Conservation (phyloP, 2,888 invertebrate species). For the Drosophila borborema region DNA sequence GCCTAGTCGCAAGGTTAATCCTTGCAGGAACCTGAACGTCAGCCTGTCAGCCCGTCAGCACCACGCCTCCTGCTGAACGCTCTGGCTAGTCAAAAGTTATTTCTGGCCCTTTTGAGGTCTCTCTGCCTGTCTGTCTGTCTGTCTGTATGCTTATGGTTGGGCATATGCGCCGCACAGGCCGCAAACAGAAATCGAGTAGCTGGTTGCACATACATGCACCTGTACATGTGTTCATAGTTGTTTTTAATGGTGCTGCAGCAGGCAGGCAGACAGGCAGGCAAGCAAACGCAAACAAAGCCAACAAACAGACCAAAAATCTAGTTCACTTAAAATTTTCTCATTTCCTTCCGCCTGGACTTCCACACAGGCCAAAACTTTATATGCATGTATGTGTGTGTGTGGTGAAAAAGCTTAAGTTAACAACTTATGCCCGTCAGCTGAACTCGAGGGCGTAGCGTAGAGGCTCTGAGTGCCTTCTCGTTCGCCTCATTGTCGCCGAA, state of each 20-base stretch:
- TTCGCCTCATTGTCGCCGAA: constrained; percentile 60
- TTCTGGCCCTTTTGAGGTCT: constrained; percentile 43
- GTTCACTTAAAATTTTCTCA: constrained; percentile 80
- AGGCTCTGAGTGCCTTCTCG: constrained; percentile 8
- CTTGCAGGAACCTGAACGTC: constrained; percentile 27
- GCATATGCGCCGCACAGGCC: constrained; percentile 31
- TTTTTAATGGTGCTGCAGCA: constrained; percentile 41
- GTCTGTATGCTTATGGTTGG: constrained; percentile 22
- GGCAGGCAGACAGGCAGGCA: background rate
- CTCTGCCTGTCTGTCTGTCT: constrained; percentile 5
- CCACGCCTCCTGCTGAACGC: background rate
- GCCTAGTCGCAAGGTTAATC: constrained; percentile 52
- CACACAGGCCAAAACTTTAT: constrained; percentile 33
- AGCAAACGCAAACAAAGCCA: constrained; percentile 55
- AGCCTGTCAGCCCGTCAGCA: background rate
- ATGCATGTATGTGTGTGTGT: constrained; percentile 18
- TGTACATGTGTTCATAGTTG: constrained; percentile 39
- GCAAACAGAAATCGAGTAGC: constrained; percentile 48
- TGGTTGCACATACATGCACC: constrained; percentile 23
- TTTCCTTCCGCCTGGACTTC: constrained; percentile 67
- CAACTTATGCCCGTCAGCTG: constrained; percentile 67
- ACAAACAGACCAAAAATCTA: constrained; percentile 74
- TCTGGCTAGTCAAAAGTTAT: constrained; percentile 23
- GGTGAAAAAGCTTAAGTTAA: constrained; percentile 75
- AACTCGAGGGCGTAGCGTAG: constrained; percentile 1